Evolutionary conservation across 2,888 invertebrate species (phyloP), one percentile per base, ranked within the genome.

Genomic region (Scaeva pyrastri): DNA sequence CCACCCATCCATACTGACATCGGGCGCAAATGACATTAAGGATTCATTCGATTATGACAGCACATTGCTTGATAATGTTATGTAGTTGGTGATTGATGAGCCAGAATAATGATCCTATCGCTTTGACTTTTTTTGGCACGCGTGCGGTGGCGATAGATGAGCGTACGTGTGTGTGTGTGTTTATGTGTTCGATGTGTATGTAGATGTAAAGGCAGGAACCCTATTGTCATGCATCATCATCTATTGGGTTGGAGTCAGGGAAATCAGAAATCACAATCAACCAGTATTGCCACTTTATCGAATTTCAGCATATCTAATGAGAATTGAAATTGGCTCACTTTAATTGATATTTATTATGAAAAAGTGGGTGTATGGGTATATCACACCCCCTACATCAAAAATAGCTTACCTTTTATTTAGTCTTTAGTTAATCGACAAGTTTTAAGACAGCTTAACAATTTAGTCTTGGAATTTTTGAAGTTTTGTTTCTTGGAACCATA

Each of bases 41-140:
- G 77, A 82, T 86, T 86, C 86, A 86, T 86, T 86, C 82, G 86
- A 86, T 86, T 86, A 86, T 86, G 86, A 82, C 77, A 82, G 85
- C 85, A 81, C 85, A 86, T 82, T 77, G 86, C 78, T 83, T 87
- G 84, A 87, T 88, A 86, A 85, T 87, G 88, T 86, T 78, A 86
- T 83, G 86, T 86, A 82, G 88, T 88, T 88, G 80, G 88, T 88
- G 88, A 88, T 86, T 88, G 88, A 88, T 88, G 88, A 86, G 86
- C 71, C 86, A 86, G 88, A 88, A 88, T 88, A 88, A 88, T 88
- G 80, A 83, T 80, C 68, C 83, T 88, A 88, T 86, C 88, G 80
- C 74, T 56, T 66, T 71, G 71, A 71, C 86, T 82, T 82, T 86
- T 62, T 74, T 62, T 79, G 73, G 58, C 66, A 73, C 64, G 66